Base-by-base conservation (phyloP, 2,113 vertebrate genomes). In the Alligator mississippiensis region DNA sequence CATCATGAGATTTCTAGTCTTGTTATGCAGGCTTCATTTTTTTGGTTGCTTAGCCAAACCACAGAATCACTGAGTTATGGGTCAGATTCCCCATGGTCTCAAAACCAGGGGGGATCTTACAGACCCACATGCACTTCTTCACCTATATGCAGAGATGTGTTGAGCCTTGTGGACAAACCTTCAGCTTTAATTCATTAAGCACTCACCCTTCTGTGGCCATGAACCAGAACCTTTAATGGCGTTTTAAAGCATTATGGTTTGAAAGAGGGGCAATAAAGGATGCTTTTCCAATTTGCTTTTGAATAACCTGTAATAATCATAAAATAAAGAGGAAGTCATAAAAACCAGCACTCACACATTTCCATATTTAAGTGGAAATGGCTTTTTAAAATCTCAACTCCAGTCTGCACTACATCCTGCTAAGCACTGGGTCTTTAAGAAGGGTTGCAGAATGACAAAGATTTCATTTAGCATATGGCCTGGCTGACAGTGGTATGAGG, bases 271-370 rank as follows among this genome's bases (percentile, higher is more conserved):
- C 84, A 89, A 81, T 93, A 93, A 93, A 92, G 83, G 13, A 38
- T 13, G 47, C 61, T 77, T 94, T 88, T 92, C 80, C 88, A 68
- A 82, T 84, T 91, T 80, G 47, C 72, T 89, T 87, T 88, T 83
- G 70, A 95, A 80, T 87, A 89, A 95, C 83, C 93, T 93, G 90
- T 64, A 85, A 82, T 54, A 89, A 78, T 79, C 59, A 91, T 95
- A 93, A 96, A 82, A 88, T 87, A 94, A 90, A 93, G 81, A 88
- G 92, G 94, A 95, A 95, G 88, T 80, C 61, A 85, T 90, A 75
- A 94, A 94, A 93, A 61, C 19, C 87, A 83, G 3, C 93, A 90
- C 61, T 92, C 77, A 87, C 68, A 83, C 74, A 84, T 4, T 0
- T 86, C 90, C 92, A 85, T 94, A 93, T 58, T 54, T 17, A 90